Percentiles rank a stretch among this genome's conserved stretches.
Conservation (phyloP, 2,113 vertebrate genomes). For the Pachypanchax playfairii region DNA sequence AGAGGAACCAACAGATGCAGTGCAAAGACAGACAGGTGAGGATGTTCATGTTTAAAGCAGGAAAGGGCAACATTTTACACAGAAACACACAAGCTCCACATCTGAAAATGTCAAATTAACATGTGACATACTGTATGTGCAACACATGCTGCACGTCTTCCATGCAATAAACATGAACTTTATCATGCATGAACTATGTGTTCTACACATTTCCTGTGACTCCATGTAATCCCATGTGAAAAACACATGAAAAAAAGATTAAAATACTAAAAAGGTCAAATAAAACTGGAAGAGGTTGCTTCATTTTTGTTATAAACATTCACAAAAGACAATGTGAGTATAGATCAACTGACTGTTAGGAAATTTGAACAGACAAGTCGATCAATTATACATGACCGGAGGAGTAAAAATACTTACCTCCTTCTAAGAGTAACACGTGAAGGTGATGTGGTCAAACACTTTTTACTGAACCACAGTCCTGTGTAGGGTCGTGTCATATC, state of each 20-base stretch:
- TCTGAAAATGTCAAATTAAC: no score
- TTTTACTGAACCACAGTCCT: neutral
- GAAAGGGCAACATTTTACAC: no score
- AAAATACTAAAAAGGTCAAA: neutral
- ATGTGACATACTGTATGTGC: no score
- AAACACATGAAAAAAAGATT: conserved; percentile 2
- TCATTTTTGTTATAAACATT: conserved; percentile 24
- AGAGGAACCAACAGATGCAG: neutral
- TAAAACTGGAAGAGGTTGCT: conserved; percentile 20
- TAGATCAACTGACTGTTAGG: conserved; percentile 18
- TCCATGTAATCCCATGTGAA: no score
- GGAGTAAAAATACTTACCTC: conserved; percentile 46
- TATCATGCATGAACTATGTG: no score
- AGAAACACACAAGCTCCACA: no score
- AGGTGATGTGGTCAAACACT: neutral
- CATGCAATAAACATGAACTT: no score
- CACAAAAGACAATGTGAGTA: conserved; percentile 11
- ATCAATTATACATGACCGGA: conserved; percentile 50
- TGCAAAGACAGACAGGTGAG: neutral
- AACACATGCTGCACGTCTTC: no score
- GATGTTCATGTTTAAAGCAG: neutral
- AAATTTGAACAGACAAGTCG: conserved; percentile 54
- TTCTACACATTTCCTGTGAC: no score
- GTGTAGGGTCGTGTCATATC: no score
- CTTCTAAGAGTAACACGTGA: neutral